Base-by-base conservation (phyloP, 2,113 vertebrate genomes). In the Oxyruncus cristatus region DNA sequence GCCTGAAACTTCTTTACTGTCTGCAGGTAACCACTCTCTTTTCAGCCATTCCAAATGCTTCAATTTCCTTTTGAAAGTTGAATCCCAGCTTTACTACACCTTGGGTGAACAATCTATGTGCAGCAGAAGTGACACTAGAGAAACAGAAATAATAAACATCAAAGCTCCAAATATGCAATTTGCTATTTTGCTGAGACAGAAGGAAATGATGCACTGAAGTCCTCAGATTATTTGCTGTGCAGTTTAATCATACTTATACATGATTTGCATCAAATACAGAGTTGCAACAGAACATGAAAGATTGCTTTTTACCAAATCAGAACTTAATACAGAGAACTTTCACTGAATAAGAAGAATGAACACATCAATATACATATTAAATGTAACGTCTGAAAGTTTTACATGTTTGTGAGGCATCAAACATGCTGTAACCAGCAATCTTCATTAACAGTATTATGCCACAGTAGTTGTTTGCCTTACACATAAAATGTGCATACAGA, bases 401-500 rank as follows among this genome's bases (percentile, higher is more conserved):
- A 52, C 9, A 14, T 6, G 11, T 56, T 30, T 56, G 33, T 1
- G 6, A 81, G 13, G 28, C 33, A 68, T n/a, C 5, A 65, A 59
- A 41, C 4, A 47, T 41, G 17, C 7, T 68, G 21, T 22, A 63
- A 37, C 10, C 6, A 68, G 41, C 5, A 72, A 75, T 14, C 4
- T 41, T 9, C 50, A 3, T 33, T 66, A 72, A 32, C 19, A 39
- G 35, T 30, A 65, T 28, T 32, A 50, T 1, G 0, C 52, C 24
- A 78, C n/a, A 75, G 15, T 6, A 47, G 3, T 77, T 76, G 18
- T 61, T 84, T 70, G 12, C 8, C 68, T 94, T 58, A 62, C 8
- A 30, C 13, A 35, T 24, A 24, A 32, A 76, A 71, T 0, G 0
- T 32, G 14, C 7, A 11, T 2, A 49, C 1, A 75, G 11, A n/a